Percentiles rank a stretch among this genome's conserved stretches.
These are phyloP conservation scores for Erpetoichthys calabaricus DNA, from an alignment of 2,797 vertebrate genomes.

Conservation along the genomic window DNA sequence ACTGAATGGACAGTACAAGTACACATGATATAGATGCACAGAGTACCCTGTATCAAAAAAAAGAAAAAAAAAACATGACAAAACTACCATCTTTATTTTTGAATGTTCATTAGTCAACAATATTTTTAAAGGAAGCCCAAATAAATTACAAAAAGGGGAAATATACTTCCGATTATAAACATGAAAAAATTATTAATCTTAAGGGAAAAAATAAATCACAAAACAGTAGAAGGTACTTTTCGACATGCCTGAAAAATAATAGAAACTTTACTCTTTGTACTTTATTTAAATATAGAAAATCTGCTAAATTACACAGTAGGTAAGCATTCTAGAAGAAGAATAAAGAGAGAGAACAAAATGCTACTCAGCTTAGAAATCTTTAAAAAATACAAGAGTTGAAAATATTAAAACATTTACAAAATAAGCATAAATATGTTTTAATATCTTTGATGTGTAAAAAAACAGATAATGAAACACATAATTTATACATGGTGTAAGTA, in stretches of 20 bases:
- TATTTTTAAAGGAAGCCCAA: constrained; percentile 1
- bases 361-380: background rate
- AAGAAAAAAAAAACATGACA: no score
- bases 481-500: no score
- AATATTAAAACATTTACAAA: constrained; percentile 22
- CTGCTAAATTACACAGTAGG: background rate
- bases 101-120: background rate
- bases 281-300: constrained; percentile 1
- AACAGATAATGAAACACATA: constrained; percentile 16
- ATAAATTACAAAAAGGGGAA: background rate
- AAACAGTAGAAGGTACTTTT: background rate
- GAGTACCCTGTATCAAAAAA: no score
- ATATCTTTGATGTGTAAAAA: constrained; percentile 15
- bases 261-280: background rate
- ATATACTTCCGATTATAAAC: background rate
- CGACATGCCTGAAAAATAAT: background rate
- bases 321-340: constrained; percentile 4
- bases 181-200: background rate
- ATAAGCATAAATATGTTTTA: constrained; percentile 16
- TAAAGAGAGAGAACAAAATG: background rate
- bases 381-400: background rate
- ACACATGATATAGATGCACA: no score
- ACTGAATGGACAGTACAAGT: no score
- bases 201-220: background rate
- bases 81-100: no score